Conservation (phyloP, 2,113 vertebrate species). For the Epinephelus fuscoguttatus region DNA sequence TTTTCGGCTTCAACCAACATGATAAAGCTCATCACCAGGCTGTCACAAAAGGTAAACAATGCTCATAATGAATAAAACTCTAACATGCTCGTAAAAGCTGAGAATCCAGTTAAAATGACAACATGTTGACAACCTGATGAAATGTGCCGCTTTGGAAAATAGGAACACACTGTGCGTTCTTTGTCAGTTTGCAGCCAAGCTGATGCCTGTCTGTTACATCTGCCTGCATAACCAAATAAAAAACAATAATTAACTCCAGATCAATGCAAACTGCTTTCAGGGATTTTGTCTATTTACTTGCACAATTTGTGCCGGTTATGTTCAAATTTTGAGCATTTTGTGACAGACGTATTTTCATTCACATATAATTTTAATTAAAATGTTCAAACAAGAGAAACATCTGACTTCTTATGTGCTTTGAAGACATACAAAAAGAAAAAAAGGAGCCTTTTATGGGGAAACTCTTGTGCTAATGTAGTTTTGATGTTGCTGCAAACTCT, state of each 20-base stretch:
- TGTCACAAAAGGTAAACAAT: background rate
- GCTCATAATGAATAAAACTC: background rate
- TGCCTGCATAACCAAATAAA: background rate
- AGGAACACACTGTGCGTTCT: background rate
- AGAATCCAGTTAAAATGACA: background rate
- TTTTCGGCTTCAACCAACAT: background rate
- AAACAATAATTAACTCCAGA: background rate
- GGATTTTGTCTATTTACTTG: background rate
- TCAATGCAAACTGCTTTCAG: background rate
- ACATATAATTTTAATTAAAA: slow-evolving; percentile 1
- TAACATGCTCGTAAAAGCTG: background rate
- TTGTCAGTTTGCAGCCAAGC: background rate
- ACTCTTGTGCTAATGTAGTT: background rate
- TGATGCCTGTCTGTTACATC: background rate
- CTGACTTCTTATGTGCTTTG: slow-evolving; percentile 5
- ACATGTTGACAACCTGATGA: background rate
- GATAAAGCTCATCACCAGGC: background rate
- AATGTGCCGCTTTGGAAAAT: background rate
- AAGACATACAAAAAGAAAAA: background rate
- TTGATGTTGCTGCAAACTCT: background rate
- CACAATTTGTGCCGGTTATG: background rate
- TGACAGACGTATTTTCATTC: background rate
- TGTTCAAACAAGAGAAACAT: slow-evolving; percentile 18
- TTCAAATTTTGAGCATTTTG: slow-evolving; percentile 4
- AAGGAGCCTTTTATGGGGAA: background rate